These are phyloP conservation scores for Caenorhabditis sinica DNA, from an alignment of 2,888 invertebrate species.

Conservation along the genomic window DNA sequence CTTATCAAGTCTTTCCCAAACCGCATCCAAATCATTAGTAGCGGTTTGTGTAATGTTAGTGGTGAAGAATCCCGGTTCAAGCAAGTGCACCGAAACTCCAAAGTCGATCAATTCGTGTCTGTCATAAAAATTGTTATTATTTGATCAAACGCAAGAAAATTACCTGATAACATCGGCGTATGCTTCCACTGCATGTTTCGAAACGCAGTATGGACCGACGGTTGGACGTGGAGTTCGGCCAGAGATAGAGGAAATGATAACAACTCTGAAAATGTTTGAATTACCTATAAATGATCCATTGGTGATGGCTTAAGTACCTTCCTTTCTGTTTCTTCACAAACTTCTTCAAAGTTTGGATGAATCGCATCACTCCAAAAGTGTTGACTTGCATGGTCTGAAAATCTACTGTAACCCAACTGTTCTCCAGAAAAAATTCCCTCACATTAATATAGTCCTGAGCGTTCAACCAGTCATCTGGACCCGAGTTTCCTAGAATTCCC, in stretches of 20 bases:
- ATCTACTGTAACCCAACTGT: neutral
- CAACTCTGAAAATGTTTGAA: slow-evolving; percentile 71
- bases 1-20: slow-evolving; percentile 66
- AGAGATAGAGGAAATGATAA: slow-evolving; percentile 84
- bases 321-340: slow-evolving; percentile 74
- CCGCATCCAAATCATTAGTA: slow-evolving; percentile 70
- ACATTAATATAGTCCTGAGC: slow-evolving; percentile 82
- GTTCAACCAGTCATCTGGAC: slow-evolving; percentile 83
- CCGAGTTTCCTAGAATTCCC: slow-evolving; percentile 78
- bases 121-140: slow-evolving; percentile 31
- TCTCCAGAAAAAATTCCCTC: neutral
- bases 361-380: slow-evolving; percentile 83
- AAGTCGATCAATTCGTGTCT: slow-evolving; percentile 79
- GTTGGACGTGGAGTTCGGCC: slow-evolving; percentile 83
- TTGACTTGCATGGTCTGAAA: slow-evolving; percentile 79
- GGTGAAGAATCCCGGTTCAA: slow-evolving; percentile 82
- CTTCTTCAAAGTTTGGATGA: slow-evolving; percentile 77
- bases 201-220: slow-evolving; percentile 80
- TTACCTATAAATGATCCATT: neutral
- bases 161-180: slow-evolving; percentile 80
- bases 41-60: slow-evolving; percentile 78
- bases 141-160: slow-evolving; percentile 10
- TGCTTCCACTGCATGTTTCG: slow-evolving; percentile 81
- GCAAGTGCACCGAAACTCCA: slow-evolving; percentile 74
- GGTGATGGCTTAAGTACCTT: slow-evolving; percentile 5